Conservation (phyloP, 1,140 invertebrate genomes). For the Delia radicum region DNA sequence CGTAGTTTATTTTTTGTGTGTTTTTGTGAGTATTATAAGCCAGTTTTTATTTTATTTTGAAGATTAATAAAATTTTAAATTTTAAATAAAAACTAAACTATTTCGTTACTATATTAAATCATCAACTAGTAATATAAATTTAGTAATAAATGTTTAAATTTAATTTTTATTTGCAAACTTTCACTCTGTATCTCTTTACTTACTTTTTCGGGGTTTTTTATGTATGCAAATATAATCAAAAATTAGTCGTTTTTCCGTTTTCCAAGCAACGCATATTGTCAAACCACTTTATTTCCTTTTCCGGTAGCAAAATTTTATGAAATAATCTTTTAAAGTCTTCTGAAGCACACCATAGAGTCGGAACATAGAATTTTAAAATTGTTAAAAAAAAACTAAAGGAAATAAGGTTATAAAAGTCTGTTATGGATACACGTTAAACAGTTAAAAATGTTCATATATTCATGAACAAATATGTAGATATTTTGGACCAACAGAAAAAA, state of each 20-base stretch:
- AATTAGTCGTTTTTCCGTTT: neutral
- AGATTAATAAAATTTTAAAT: too few relatives aligned
- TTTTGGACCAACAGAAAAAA: neutral
- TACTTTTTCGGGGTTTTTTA: neutral
- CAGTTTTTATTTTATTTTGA: too few relatives aligned
- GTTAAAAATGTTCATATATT: neutral
- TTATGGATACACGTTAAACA: neutral
- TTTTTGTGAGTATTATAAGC: too few relatives aligned
- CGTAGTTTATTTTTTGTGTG: too few relatives aligned
- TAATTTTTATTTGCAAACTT: too few relatives aligned
- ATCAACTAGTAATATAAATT: too few relatives aligned
- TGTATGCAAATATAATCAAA: slow-evolving; percentile 1
- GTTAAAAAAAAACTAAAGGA: neutral
- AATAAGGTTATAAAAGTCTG: neutral
- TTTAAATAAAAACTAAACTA: too few relatives aligned
- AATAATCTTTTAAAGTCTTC: neutral
- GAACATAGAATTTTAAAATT: neutral
- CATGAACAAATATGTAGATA: too few relatives aligned
- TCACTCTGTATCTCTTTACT: neutral
- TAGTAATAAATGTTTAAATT: too few relatives aligned
- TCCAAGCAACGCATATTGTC: slow-evolving; percentile 8
- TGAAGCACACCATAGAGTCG: neutral
- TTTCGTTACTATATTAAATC: too few relatives aligned
- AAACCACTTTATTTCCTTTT: slow-evolving; percentile 18
- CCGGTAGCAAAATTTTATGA: neutral